These are phyloP conservation scores for Gorsachius magnificus DNA, from an alignment of 2,797 vertebrate species.

Conservation along the genomic window DNA sequence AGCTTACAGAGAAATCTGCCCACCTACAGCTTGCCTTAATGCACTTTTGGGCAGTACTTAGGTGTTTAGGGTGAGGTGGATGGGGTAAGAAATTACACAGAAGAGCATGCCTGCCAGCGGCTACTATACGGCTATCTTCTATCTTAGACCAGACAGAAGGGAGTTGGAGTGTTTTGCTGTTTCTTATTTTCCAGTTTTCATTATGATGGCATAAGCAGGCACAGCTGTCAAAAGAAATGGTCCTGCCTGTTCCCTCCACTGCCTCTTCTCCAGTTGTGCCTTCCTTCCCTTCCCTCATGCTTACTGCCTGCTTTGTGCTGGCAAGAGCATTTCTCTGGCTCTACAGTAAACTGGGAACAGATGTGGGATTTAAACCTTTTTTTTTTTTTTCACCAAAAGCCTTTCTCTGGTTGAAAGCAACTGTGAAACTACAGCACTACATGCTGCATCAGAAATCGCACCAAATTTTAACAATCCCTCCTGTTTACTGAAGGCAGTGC, in stretches of 20 bases:
- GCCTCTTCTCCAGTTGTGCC: background rate
- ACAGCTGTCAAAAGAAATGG: background rate
- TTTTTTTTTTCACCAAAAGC: background rate
- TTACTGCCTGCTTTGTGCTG: background rate
- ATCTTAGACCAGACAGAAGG: background rate
- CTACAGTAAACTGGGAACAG: background rate
- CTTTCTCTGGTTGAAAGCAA: background rate
- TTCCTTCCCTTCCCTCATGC: background rate
- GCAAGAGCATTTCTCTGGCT: background rate
- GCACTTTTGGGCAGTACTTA: background rate
- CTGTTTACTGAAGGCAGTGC: background rate
- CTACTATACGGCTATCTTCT: background rate
- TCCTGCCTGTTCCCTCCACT: background rate
- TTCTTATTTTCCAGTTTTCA: background rate
- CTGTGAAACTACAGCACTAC: background rate
- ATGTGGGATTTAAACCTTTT: background rate
- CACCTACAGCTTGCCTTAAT: background rate
- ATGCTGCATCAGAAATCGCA: slow-evolving; percentile 1
- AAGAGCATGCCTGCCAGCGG: background rate
- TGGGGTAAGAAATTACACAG: background rate
- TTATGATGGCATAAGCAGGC: background rate
- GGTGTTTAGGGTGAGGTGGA: background rate
- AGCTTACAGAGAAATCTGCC: background rate
- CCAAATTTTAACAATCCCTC: background rate
- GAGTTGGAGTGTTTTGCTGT: background rate